Base-by-base conservation (phyloP, 2,113 vertebrate species). In the Aptenodytes forsteri region DNA sequence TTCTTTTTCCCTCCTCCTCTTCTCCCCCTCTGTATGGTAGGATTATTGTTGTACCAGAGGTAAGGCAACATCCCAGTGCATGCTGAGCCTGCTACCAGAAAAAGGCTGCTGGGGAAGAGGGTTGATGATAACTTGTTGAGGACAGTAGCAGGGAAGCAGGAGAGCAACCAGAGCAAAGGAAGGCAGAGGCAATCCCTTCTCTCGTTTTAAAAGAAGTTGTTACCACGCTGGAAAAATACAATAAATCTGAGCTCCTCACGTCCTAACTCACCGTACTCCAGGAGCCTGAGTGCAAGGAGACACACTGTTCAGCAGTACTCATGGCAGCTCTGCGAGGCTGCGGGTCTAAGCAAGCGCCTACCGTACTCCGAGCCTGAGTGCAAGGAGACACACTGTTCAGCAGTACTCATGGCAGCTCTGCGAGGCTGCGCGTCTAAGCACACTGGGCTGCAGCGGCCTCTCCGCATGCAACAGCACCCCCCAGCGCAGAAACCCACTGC, bases 281-380 rank as follows among this genome's bases (percentile, higher is more conserved):
- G 4, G 49, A 25, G 62, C 38, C 44, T 3, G 42, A 16, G 55
- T 1, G 76, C 32, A 5, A 11, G 56, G 22, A 30, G 27, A 7
- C 77, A 4, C 12, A 1, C 40, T 4, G 42, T 2, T 10, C 55
- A 3, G 83, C 70, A 42, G 46, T 0, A 2, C 29, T 9, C 23
- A 6, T 0, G 52, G 56, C 91, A 44, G 50, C 82, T 44, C 65
- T 23, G 40, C 38, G 23, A 16, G 52, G 40, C 19, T 16, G 89
- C 61, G 44, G 22, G 10, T 32, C n/a, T 1, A 0, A 6, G 44
- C 12, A 1, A 20, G 23, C n/a, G 3, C 62, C 5, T n/a, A 85
- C 91, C 90, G 85, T 3, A 6, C 40, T 29, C 19, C 62, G 49
- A 25, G 62, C 38, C 44, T 3, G 42, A 16, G 55, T 1, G 76